A percentile compares a stretch with the other conserved stretches of the same genome.
Conservation (phyloP, 1,140 invertebrate species). For the Apocrypta bakeri region DNA sequence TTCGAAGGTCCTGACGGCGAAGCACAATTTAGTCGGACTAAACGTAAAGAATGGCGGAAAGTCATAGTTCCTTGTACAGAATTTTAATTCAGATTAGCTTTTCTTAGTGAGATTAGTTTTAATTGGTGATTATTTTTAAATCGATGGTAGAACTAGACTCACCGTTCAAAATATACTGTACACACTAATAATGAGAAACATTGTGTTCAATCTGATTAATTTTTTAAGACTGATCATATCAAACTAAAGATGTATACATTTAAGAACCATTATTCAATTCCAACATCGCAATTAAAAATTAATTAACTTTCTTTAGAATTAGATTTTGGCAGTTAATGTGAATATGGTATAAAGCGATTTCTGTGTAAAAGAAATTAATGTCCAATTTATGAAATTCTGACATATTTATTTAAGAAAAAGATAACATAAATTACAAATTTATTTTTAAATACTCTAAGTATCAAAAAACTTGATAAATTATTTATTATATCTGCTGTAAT, state of each 20-base stretch:
- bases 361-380: not conserved
- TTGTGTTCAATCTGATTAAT: conserved; percentile 24
- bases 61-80: conserved; percentile 24
- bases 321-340: not conserved
- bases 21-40: not conserved
- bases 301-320: not conserved
- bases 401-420: not conserved
- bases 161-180: not conserved
- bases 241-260: not conserved
- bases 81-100: not conserved
- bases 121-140: conserved; percentile 22
- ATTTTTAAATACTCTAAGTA: not conserved
- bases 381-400: not conserved
- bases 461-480: not conserved
- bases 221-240: not conserved
- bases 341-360: not conserved
- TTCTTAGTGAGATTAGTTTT: conserved; percentile 37
- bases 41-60: conserved; percentile 4
- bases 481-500: no score
- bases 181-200: not conserved
- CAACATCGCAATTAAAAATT: not conserved
- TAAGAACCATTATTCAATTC: not conserved
- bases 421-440: not conserved
- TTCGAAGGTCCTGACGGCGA: not conserved
- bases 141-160: not conserved